Evolutionary conservation across 2,797 vertebrate genomes (phyloP), one percentile per base, ranked within the genome.

Genomic region (Sebastolobus alascanus): DNA sequence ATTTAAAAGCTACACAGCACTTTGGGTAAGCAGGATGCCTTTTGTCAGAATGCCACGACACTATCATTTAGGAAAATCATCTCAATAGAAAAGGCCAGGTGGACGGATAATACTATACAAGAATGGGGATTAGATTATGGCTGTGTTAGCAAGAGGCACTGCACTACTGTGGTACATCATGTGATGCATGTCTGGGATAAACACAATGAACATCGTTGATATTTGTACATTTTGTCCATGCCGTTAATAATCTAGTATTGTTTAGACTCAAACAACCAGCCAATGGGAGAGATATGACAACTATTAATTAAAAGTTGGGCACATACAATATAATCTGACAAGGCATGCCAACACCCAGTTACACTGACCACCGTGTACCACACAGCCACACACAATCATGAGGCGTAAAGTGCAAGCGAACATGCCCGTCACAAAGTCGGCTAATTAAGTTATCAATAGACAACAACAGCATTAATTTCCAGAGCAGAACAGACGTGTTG

Each of bases 351-450:
- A 91, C 86, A 91, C 88, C 84, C 86, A 91, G 74, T 87, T 84
- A 91, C 82, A 92, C 79, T 85, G 82, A 94, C 90, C 91, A 92
- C 85, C 89, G 79, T 92, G 87, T 72, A 92, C 88, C 81, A 91
- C 84, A 88, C 91, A 84, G 83, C 71, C 83, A 91, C 87, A 91
- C 84, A 93, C 88, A 86, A 77, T 87, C 86, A 90, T 89, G 87
- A 91, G 91, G 87, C 83, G 31, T 89, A 86, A 88, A 88, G 85
- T 91, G 90, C 88, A 92, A 89, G 85, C 82, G 37, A 89, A 83
- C 84, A 91, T 91, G 89, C 89, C 91, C 83, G 86, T 85, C 91
- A 93, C 82, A 82, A 82, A 86, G 79, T 84, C 81, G 66, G 81
- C 83, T 94, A 89, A 92, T 92, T 89, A 87, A 58, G 79, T 90